These are phyloP conservation scores for Onychomys arenicola DNA, from an alignment of 2,797 vertebrate species.

Conservation along the genomic window DNA sequence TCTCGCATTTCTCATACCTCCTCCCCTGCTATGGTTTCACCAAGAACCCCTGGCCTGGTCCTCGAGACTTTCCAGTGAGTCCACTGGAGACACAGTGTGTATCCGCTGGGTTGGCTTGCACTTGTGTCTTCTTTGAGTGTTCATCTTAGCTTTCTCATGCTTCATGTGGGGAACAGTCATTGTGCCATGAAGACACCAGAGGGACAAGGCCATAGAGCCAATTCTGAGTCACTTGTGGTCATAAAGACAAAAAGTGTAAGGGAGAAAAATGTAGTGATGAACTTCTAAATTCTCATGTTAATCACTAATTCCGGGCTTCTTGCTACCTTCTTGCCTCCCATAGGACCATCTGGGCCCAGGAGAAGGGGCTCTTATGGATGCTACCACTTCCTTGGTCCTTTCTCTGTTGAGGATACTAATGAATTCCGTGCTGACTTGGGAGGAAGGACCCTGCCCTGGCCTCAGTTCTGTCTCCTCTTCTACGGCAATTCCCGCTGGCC, in stretches of 20 bases:
- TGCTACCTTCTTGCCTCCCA: neutral
- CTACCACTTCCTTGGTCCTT: neutral
- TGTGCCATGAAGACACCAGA: neutral
- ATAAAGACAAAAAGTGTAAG: neutral
- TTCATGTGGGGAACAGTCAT: neutral
- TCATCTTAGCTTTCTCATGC: neutral
- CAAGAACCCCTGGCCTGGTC: neutral
- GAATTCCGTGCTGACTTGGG: neutral
- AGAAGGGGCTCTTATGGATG: neutral
- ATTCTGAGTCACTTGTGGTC: slow-evolving; percentile 1
- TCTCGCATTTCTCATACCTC: slow-evolving; percentile 38
- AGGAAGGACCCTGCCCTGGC: neutral
- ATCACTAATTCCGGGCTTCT: neutral
- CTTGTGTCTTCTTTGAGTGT: neutral
- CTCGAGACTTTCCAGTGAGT: slow-evolving; percentile 4
- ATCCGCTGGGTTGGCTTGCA: neutral
- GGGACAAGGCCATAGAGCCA: neutral
- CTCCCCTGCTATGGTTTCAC: neutral
- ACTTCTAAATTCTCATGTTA: neutral
- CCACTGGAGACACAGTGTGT: neutral
- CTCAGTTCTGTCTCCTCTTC: neutral
- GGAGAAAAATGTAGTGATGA: neutral
- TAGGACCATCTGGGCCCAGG: neutral
- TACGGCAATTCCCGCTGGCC: neutral
- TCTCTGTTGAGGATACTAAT: neutral